Evolutionary conservation across 2,113 vertebrate species (phyloP), one percentile per base, ranked within the genome.

Genomic region (Abramis brama): DNA sequence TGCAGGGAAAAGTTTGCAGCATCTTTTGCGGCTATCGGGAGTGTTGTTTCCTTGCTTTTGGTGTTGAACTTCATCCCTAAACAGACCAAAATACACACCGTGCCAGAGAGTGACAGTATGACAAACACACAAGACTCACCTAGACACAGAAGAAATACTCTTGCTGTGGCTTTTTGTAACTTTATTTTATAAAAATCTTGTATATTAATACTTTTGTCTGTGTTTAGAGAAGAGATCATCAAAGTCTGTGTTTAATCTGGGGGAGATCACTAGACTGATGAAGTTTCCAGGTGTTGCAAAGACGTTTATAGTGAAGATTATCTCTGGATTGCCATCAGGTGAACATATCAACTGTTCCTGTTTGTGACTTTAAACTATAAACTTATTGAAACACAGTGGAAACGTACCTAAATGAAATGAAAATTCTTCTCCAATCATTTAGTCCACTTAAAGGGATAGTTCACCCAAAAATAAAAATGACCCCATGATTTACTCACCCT

Each of bases 261-360:
- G 91, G 66, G 96, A 97, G 89, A 97, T 99, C 82, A 84, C 91
- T 0, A 92, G 94, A 45, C 91, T 99, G 77, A 92, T 98, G 93
- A 95, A 93, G 92, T 96, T 95, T 90, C 97, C 97, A 0, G 93
- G 94, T 2, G 96, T 99, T 39, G 90, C 87, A 62, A 92, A 93
- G 3, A 92, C 96, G 47, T 97, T 99, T 87, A 64, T 95, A 0
- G 87, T 99, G 90, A 99, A 98, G 91, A 94, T 97, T 15, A 82
- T 96, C 2, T 93, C 95, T 27, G 95, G 95, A 82, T 88, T 99
- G 71, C 98, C 98, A 25, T 85, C 94, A 89, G 97, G 98, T 99
- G 93, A 96, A 87, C 52, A 30, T 17, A 75, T 4, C 4, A 73
- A 27, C 25, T 66, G 7, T 47, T 86, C 21, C 25, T 21, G 27